These are phyloP conservation scores for Cinara cedri DNA, from an alignment of 2,888 invertebrate species.

Conservation along the genomic window DNA sequence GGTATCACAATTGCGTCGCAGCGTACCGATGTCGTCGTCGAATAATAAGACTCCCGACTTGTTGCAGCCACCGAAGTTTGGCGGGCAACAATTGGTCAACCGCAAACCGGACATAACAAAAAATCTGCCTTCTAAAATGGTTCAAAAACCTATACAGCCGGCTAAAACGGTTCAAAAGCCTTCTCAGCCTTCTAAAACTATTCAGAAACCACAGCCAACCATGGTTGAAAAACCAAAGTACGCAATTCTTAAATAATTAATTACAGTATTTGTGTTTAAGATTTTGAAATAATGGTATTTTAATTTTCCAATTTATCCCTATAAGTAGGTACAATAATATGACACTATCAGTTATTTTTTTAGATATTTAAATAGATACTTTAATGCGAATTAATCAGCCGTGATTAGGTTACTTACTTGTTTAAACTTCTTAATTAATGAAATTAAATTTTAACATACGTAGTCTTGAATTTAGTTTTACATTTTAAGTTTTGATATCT, in stretches of 20 bases:
- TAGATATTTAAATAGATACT: too few relatives aligned
- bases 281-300: too few relatives aligned
- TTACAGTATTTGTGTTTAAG: too few relatives aligned
- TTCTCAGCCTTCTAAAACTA: background rate
- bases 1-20: background rate
- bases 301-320: too few relatives aligned
- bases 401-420: too few relatives aligned
- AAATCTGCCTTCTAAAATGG: constrained; percentile 8
- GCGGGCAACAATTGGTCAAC: constrained; percentile 34
- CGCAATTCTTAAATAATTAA: background rate
- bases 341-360: too few relatives aligned
- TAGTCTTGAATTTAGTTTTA: too few relatives aligned
- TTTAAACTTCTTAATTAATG: too few relatives aligned
- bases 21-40: background rate
- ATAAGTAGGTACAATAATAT: too few relatives aligned
- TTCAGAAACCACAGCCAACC: background rate
- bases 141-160: background rate
- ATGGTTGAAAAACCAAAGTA: constrained; percentile 6
- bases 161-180: background rate
- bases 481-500: too few relatives aligned
- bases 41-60: constrained; percentile 32
- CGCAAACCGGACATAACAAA: constrained; percentile 45
- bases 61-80: constrained; percentile 26
- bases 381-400: too few relatives aligned
- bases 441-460: too few relatives aligned